Evolutionary conservation across 2,888 invertebrate genomes (phyloP).

Genomic region (Drosophila meridionalis): DNA sequence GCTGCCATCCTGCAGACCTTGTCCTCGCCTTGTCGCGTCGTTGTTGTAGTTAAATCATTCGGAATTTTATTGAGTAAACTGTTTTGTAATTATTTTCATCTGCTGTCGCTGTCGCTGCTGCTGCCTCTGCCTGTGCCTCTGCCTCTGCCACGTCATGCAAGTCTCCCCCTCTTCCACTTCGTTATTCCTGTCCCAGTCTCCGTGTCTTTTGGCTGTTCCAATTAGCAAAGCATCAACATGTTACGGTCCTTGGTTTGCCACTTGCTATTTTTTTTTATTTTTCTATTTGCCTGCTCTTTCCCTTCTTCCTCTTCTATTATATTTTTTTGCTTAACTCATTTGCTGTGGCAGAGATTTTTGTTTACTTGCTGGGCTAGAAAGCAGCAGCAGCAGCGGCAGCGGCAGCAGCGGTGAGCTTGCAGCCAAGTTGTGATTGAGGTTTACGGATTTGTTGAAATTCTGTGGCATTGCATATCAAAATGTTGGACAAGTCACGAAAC

Average conservation of each 20-base stretch:
- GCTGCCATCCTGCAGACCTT: slow-evolving; percentile 19
- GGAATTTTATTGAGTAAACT: slow-evolving; percentile 76
- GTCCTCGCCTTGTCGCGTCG: slow-evolving; percentile 32
- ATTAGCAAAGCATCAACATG: slow-evolving; percentile 75
- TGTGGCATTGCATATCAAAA: slow-evolving; percentile 29
- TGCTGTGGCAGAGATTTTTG: slow-evolving; percentile 41
- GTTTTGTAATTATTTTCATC: slow-evolving; percentile 77
- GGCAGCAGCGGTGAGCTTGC: not conserved
- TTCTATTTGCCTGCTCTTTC: slow-evolving; percentile 1
- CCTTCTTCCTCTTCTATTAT: not conserved
- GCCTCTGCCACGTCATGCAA: slow-evolving; percentile 37
- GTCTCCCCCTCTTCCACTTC: slow-evolving; percentile 5
- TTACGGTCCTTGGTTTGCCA: slow-evolving; percentile 58
- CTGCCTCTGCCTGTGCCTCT: slow-evolving; percentile 22
- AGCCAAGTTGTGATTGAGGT: slow-evolving; percentile 10
- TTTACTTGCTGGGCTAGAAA: slow-evolving; percentile 13
- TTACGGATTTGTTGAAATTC: slow-evolving; percentile 29
- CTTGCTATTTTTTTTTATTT: slow-evolving; percentile 27
- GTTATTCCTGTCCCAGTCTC: slow-evolving; percentile 26
- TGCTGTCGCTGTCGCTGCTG: slow-evolving; percentile 35
- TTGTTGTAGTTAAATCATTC: slow-evolving; percentile 71
- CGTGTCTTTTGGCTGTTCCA: slow-evolving; percentile 56
- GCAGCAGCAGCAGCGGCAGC: not conserved
- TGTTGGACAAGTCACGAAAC: slow-evolving; percentile 44
- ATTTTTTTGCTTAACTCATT: slow-evolving; percentile 27